Percentiles rank a stretch among this genome's conserved stretches.
phyloP scores from a whole-genome alignment of 2,797 vertebrate genomes.

The Onychomys torridus region DNA sequence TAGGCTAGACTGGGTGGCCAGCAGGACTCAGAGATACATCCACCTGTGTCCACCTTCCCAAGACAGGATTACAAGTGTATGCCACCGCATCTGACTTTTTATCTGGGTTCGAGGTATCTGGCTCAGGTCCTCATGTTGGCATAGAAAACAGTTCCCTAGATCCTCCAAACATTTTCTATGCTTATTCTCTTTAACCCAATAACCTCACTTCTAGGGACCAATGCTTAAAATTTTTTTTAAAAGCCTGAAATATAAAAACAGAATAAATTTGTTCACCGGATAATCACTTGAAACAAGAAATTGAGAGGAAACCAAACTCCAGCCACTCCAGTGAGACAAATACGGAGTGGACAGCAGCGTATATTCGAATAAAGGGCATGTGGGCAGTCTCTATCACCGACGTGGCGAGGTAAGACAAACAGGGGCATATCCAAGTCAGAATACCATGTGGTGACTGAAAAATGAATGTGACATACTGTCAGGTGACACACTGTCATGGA shows the following conservation, averaged over 20 bases:
- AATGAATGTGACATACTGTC: neutral
- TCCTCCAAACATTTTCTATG: neutral
- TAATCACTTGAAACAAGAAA: neutral
- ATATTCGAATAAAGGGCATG: neutral
- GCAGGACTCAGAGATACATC: neutral
- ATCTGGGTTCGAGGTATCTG: neutral
- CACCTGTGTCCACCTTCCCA: neutral
- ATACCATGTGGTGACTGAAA: neutral
- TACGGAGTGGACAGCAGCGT: rapidly evolving
- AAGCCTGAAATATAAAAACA: neutral
- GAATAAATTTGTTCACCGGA: neutral
- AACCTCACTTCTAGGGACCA: neutral
- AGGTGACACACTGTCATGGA: neutral
- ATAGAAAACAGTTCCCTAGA: neutral
- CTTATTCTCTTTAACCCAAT: neutral
- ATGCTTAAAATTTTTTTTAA: neutral
- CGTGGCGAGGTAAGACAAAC: neutral
- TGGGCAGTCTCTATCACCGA: neutral
- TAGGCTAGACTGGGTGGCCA: neutral
- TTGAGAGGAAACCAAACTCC: neutral
- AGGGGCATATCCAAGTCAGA: rapidly evolving
- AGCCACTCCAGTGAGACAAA: neutral
- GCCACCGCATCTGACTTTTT: neutral
- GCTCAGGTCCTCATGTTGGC: neutral
- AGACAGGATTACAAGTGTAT: neutral